Conservation (phyloP, 1,140 invertebrate genomes). For the Mercenaria mercenaria region DNA sequence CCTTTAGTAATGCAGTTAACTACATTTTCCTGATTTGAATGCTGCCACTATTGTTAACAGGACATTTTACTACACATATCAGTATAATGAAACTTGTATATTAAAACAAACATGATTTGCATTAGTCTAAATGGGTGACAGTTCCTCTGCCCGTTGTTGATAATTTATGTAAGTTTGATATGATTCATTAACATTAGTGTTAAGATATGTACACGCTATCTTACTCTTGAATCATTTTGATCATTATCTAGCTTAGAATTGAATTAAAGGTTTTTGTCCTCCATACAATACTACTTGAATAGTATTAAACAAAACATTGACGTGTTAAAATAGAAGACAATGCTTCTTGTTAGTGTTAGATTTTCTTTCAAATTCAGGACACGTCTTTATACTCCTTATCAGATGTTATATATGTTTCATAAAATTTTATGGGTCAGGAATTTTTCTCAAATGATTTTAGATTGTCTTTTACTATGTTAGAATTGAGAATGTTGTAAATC, state of each 20-base stretch:
- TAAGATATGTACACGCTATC: not conserved
- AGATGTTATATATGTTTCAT: slow-evolving; percentile 5
- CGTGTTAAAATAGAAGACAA: slow-evolving; percentile 4
- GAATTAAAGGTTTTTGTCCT: slow-evolving; percentile 8
- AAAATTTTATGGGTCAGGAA: not conserved
- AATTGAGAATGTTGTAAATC: not conserved
- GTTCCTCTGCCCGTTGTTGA: too few species aligned
- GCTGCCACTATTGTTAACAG: too few species aligned
- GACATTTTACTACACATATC: too few species aligned
- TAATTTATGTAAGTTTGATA: not conserved
- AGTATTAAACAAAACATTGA: not conserved
- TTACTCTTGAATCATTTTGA: not conserved
- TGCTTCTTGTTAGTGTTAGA: not conserved
- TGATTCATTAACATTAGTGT: not conserved
- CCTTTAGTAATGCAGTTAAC: too few species aligned
- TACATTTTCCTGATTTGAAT: too few species aligned
- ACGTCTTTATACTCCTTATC: not conserved
- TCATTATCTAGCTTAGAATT: not conserved
- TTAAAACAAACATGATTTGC: too few species aligned
- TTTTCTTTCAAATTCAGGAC: not conserved
- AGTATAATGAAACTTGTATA: too few species aligned
- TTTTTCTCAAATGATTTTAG: not conserved
- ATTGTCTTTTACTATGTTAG: not conserved
- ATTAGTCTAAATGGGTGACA: too few species aligned
- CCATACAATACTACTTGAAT: not conserved